These are phyloP conservation scores for Carettochelys insculpta DNA, from an alignment of 2,113 vertebrate species.

Conservation along the genomic window DNA sequence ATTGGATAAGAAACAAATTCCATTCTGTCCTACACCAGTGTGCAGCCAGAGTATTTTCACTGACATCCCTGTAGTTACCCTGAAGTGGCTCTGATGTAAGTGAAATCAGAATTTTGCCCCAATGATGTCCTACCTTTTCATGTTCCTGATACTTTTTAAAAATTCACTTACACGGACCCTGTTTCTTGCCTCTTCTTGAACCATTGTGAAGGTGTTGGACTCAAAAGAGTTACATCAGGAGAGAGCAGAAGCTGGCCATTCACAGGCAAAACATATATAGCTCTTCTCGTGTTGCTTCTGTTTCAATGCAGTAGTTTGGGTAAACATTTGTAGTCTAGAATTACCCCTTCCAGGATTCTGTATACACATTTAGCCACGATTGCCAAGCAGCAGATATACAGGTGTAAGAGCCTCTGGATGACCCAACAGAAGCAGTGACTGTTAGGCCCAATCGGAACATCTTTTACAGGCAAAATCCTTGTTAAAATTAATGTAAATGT, in stretches of 20 bases:
- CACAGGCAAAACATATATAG: background rate
- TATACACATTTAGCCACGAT: slow-evolving; percentile 52
- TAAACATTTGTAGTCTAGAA: background rate
- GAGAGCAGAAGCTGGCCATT: background rate
- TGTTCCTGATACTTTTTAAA: background rate
- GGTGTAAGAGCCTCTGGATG: slow-evolving; percentile 36
- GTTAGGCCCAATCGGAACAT: background rate
- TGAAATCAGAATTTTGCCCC: background rate
- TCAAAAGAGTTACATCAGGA: background rate
- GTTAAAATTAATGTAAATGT: background rate
- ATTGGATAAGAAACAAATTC: background rate
- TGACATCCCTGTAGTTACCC: background rate
- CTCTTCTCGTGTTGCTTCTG: background rate
- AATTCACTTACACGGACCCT: rapidly evolving
- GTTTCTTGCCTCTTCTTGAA: background rate
- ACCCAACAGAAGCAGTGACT: slow-evolving; percentile 34
- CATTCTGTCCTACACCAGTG: background rate
- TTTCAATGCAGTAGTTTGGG: slow-evolving; percentile 3
- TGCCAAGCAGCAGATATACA: slow-evolving; percentile 9
- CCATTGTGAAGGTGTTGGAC: background rate
- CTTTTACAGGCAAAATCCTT: slow-evolving; percentile 36
- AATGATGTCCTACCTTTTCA: background rate
- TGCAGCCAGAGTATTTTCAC: background rate
- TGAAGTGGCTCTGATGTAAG: background rate
- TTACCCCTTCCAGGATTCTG: slow-evolving; percentile 21